Evolutionary conservation across 2,113 vertebrate genomes (phyloP).

Genomic region (Tragulus kanchil): DNA sequence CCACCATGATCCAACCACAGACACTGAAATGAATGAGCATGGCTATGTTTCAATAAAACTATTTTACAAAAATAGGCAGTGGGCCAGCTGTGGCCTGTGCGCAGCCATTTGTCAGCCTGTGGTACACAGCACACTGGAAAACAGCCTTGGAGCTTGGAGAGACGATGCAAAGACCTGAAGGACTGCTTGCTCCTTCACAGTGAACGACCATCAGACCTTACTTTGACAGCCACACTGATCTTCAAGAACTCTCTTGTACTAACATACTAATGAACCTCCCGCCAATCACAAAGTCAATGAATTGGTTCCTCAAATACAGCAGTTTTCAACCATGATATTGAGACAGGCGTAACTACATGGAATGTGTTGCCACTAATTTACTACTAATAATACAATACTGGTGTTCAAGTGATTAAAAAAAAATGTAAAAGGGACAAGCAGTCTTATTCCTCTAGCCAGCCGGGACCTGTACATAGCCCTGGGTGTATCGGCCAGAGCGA

Average conservation of each 20-base stretch:
- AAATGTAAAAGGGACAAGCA: background rate
- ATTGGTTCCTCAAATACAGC: constrained; percentile 2
- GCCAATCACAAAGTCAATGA: background rate
- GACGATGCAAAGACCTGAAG: background rate
- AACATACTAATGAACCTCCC: background rate
- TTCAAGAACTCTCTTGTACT: background rate
- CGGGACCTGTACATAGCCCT: background rate
- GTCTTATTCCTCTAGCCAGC: background rate
- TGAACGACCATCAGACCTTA: background rate
- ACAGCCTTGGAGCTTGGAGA: background rate
- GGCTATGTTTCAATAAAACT: background rate
- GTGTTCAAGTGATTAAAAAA: background rate
- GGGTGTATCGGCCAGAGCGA: background rate
- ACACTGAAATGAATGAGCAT: background rate
- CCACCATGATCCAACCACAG: background rate
- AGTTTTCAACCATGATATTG: background rate
- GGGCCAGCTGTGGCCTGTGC: background rate
- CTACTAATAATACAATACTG: background rate
- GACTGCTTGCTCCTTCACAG: background rate
- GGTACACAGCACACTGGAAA: background rate
- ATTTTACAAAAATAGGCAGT: constrained; percentile 30
- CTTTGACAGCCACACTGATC: background rate
- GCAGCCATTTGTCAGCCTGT: background rate
- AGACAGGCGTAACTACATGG: background rate
- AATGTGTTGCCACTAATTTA: background rate